A percentile compares a stretch with the other conserved stretches of the same genome.
Evolutionary conservation across 2,797 vertebrate species (phyloP).

Genomic region (Rhinoraja longicauda): DNA sequence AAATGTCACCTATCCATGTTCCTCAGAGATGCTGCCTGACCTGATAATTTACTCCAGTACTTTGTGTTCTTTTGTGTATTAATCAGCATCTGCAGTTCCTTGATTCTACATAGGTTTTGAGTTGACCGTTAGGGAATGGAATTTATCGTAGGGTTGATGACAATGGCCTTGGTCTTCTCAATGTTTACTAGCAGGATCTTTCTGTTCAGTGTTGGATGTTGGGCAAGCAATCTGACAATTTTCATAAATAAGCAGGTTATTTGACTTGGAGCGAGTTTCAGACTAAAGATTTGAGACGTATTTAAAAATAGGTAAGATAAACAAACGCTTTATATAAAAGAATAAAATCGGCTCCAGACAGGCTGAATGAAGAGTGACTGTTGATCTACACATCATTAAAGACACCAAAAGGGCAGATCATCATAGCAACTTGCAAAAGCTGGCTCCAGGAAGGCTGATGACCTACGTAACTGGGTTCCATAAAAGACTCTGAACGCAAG

Average conservation of each 20-base stretch:
- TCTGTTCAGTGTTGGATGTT: no score
- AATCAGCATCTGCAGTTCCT: no score
- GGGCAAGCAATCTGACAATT: no score
- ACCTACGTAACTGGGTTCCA: not conserved
- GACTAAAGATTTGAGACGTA: not conserved
- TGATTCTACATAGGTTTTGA: no score
- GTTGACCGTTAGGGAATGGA: no score
- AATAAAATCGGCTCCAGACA: not conserved
- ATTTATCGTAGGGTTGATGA: no score
- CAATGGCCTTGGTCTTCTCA: no score
- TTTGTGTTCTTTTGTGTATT: no score
- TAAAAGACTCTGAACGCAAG: not conserved
- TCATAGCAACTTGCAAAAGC: not conserved
- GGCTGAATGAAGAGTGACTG: not conserved
- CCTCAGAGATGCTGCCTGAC: no score
- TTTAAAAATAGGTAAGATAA: conserved; percentile 8
- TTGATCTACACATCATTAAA: not conserved
- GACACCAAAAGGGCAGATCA: not conserved
- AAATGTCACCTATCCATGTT: no score
- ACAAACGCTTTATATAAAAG: not conserved
- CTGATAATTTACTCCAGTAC: no score
- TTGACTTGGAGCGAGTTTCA: not conserved
- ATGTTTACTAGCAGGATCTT: no score
- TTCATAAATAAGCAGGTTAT: not conserved
- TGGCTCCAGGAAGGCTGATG: not conserved